Evolutionary conservation across 2,113 vertebrate species (phyloP).

Genomic region (Cheirogaleus medius): DNA sequence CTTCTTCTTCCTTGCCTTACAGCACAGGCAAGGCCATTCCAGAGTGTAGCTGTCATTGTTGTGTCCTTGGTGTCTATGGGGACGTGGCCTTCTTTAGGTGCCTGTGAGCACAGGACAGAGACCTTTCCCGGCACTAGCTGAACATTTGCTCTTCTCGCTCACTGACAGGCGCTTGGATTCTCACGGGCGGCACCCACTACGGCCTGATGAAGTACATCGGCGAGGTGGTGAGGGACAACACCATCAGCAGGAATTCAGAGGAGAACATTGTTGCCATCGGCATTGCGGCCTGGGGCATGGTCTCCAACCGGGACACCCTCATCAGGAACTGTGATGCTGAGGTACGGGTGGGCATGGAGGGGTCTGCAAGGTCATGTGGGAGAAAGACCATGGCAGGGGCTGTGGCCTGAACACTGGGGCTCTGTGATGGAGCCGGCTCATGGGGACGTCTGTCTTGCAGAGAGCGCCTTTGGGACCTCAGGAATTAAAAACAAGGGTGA

Average conservation of each 20-base stretch:
- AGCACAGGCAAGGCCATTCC: fast-evolving
- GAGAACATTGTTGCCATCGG: conserved; percentile 88
- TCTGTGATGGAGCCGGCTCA: background rate
- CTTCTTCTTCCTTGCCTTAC: background rate
- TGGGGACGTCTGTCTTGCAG: background rate
- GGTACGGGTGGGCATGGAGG: conserved; percentile 54
- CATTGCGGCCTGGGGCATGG: conserved; percentile 88
- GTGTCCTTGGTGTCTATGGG: fast-evolving
- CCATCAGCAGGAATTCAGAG: conserved; percentile 87
- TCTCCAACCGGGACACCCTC: conserved; percentile 86
- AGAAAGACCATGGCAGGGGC: background rate
- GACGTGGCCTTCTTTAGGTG: background rate
- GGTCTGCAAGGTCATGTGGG: fast-evolving
- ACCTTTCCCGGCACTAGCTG: background rate
- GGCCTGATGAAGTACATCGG: conserved; percentile 90
- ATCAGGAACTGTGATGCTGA: conserved; percentile 68
- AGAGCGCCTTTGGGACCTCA: background rate
- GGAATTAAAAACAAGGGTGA: background rate
- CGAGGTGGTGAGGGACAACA: conserved; percentile 88
- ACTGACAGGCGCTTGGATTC: conserved; percentile 87
- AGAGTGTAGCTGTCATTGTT: fast-evolving
- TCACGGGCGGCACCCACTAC: conserved; percentile 87
- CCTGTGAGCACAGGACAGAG: background rate
- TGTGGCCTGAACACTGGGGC: background rate
- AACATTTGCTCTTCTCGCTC: background rate